Conservation (phyloP, 1,140 invertebrate genomes). For the Danaus melanippus region DNA sequence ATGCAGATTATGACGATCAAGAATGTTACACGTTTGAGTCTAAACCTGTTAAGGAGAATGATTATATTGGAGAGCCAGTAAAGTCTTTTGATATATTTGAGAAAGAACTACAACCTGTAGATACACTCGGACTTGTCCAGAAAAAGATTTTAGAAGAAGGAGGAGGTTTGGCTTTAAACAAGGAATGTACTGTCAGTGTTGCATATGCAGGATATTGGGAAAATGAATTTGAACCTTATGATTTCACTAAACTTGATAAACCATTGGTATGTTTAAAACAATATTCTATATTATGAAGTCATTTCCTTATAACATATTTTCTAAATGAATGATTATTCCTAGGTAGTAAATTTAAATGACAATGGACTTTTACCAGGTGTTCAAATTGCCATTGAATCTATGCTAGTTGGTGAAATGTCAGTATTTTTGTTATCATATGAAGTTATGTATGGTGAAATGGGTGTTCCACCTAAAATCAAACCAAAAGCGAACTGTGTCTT, state of each 20-base stretch:
- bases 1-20: constrained; percentile 42
- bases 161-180: constrained; percentile 43
- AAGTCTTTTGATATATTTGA: constrained; percentile 34
- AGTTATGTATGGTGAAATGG: constrained; percentile 66
- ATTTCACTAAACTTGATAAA: constrained; percentile 33
- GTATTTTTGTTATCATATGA: constrained; percentile 57
- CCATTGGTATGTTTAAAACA: constrained; percentile 37
- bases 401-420: constrained; percentile 61
- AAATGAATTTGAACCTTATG: constrained; percentile 48
- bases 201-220: constrained; percentile 59
- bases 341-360: constrained; percentile 53
- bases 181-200: constrained; percentile 42
- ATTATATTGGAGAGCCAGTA: constrained; percentile 46
- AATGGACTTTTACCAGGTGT: constrained; percentile 57
- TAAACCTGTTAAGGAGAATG: constrained; percentile 13
- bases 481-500: constrained; percentile 58
- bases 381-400: constrained; percentile 53
- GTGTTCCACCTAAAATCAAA: constrained; percentile 58
- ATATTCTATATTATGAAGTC: constrained; percentile 1
- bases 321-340: constrained; percentile 17
- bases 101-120: constrained; percentile 32
- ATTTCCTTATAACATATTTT: constrained; percentile 5
- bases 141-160: constrained; percentile 56
- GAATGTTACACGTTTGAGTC: constrained; percentile 13
- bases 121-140: constrained; percentile 43